Conservation (phyloP, 2,113 vertebrate genomes). For the Tiliqua scincoides region DNA sequence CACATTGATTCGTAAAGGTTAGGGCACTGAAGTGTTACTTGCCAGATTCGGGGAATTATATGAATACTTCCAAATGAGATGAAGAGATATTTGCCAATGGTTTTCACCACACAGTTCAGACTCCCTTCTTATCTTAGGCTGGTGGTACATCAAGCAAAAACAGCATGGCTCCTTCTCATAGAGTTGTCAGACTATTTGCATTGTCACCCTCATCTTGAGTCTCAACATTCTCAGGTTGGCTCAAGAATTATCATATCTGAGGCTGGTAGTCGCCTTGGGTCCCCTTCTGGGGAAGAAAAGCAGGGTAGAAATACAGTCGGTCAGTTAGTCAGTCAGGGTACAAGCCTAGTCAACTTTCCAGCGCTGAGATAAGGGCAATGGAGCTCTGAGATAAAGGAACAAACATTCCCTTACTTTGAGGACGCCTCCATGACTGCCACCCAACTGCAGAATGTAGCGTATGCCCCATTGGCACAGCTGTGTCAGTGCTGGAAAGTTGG, state of each 20-base stretch:
- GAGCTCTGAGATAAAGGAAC: no score
- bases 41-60: constrained; percentile 33
- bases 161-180: not conserved
- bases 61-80: not conserved
- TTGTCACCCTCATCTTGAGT: not conserved
- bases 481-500: no score
- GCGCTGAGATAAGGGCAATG: no score
- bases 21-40: constrained; percentile 60
- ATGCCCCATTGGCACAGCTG: no score
- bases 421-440: no score
- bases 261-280: no score
- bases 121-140: not conserved
- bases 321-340: no score
- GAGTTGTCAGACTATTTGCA: not conserved
- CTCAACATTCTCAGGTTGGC: not conserved
- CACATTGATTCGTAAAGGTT: constrained; percentile 67
- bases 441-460: no score
- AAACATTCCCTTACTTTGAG: no score
- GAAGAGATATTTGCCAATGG: not conserved
- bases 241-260: not conserved
- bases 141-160: not conserved
- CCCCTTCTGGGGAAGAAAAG: no score
- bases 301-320: no score
- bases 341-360: no score
- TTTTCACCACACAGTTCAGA: not conserved